Base-by-base conservation (phyloP, 2,797 vertebrate species). In the Coccyzus lansbergi region DNA sequence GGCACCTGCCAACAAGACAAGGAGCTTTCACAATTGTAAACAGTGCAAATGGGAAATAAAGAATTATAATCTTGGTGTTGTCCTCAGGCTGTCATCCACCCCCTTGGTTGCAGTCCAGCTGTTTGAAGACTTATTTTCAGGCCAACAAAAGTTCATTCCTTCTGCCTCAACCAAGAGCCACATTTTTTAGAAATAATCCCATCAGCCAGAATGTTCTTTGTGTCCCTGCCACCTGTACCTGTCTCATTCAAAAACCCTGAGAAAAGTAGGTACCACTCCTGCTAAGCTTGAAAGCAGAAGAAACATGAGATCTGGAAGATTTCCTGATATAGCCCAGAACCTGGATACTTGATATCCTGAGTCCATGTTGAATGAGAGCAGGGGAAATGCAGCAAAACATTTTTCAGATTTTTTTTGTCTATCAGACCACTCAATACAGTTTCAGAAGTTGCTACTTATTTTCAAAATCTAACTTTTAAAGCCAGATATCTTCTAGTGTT, bases 1-100 rank as follows among this genome's bases (percentile, higher is more conserved):
- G 48, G 75, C 25, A 59, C 63, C 59, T 90, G 70, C 51, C 77
- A 84, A 70, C 22, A 79, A 67, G 42, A 84, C 65, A 82, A 83
- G 67, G 33, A 84, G n/a, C 55, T 84, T 90, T 86, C 59, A 68
- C 52, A 82, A 76, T 34, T 81, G 52, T 91, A 82, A 94, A 52
- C 0, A 0, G 15, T 4, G 1, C 78, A 95, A 89, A 78, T 64
- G 69, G 81, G 34, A 92, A 93, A 86, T 65, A 72, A 77, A 88
- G 17, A 71, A 79, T 88, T 91, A 59, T 31, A 90, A 93, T 52
- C 80, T 31, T 76, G 44, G 29, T 56, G 70, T 79, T 77, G 42
- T 84, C 12, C 46, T 88, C 44, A 67, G 76, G 5, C 88, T 76
- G 67, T 79, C 4, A 0, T 76, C 59, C 20, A 88, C 29, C 56